Conservation (phyloP, 2,888 invertebrate species). For the Tupiocoris notatus region DNA sequence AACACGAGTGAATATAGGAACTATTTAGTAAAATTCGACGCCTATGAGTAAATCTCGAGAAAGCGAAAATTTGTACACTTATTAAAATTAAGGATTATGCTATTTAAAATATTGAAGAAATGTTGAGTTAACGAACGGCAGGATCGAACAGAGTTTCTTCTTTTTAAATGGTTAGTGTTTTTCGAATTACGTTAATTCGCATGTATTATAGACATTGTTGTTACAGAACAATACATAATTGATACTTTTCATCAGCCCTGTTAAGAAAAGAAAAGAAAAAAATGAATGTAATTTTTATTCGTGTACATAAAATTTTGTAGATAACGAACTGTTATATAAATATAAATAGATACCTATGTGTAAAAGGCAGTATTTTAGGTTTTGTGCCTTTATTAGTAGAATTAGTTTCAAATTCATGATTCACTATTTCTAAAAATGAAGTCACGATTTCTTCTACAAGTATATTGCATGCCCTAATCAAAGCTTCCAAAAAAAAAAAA, state of each 20-base stretch:
- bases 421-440: conserved; percentile 8
- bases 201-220: conserved; percentile 37
- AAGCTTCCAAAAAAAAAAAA: conserved; percentile 33
- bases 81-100: not conserved
- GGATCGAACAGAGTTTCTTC: not conserved
- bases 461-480: conserved; percentile 21
- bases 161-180: not conserved
- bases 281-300: conserved; percentile 36
- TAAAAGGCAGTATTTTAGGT: conserved; percentile 39
- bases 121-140: conserved; percentile 5
- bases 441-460: conserved; percentile 28
- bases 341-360: conserved; percentile 32
- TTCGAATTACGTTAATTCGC: conserved; percentile 39
- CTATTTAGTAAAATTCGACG: not conserved
- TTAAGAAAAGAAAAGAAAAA: conserved; percentile 27
- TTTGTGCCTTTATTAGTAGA: conserved; percentile 36
- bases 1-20: not conserved
- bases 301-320: conserved; percentile 34
- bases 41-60: not conserved
- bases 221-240: conserved; percentile 21
- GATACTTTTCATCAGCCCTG: conserved; percentile 37
- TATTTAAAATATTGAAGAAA: not conserved
- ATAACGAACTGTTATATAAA: conserved; percentile 29
- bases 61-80: not conserved
- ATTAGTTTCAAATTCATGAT: conserved; percentile 22